Conservation (phyloP, 92 coral and sea anemone species). For the Desmophyllum pertusum region DNA sequence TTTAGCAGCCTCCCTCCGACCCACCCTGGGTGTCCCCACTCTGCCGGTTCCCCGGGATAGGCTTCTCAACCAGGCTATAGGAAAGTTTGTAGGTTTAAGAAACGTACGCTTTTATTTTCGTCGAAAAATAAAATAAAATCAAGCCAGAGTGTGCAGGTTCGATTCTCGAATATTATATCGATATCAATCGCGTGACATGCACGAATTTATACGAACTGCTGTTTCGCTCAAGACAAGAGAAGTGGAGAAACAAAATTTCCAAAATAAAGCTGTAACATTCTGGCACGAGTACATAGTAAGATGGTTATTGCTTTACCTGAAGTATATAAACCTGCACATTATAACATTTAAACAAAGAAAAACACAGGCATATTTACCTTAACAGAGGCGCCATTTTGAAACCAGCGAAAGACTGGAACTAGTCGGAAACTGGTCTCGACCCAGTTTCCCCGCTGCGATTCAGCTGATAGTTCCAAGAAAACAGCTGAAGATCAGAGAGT, state of each 20-base stretch:
- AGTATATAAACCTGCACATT: background rate
- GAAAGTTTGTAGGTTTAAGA: too few relatives aligned
- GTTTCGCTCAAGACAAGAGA: background rate
- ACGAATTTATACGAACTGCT: background rate
- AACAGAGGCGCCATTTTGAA: conserved; percentile 21
- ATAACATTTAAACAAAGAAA: background rate
- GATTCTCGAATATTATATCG: too few relatives aligned
- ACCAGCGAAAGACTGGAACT: conserved; percentile 22
- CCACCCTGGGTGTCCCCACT: too few relatives aligned
- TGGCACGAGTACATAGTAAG: background rate
- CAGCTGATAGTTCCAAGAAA: background rate
- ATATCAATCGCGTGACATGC: too few relatives aligned
- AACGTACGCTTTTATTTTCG: too few relatives aligned
- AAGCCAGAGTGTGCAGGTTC: too few relatives aligned
- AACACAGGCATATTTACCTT: conserved; percentile 15
- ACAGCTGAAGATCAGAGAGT: background rate
- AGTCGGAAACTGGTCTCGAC: background rate
- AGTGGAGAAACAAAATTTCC: background rate
- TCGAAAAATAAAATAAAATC: too few relatives aligned
- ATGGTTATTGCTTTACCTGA: background rate
- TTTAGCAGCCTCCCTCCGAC: too few relatives aligned
- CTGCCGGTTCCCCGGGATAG: too few relatives aligned
- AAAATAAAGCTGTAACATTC: background rate
- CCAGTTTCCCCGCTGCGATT: background rate
- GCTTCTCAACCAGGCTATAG: too few relatives aligned